Percentiles rank a stretch among this genome's conserved stretches.
Evolutionary conservation across 2,797 vertebrate species (phyloP).

Genomic region (Amblyraja radiata): DNA sequence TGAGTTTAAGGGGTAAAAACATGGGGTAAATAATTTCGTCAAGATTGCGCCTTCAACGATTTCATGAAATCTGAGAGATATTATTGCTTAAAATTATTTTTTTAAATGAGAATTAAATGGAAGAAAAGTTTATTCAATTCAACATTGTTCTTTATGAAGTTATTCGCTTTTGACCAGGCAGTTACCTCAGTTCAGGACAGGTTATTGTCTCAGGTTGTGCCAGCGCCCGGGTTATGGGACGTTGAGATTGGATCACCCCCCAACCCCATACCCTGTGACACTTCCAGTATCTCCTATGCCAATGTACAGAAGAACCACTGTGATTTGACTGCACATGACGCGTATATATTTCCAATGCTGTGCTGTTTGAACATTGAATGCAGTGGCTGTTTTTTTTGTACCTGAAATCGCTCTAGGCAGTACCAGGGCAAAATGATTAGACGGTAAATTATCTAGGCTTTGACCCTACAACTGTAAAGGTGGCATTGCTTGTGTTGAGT

Average conservation of each 20-base stretch:
- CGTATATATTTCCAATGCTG: not conserved
- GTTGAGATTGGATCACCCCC: too few relatives aligned
- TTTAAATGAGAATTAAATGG: too few relatives aligned
- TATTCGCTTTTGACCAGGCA: not conserved
- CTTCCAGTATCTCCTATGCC: not conserved
- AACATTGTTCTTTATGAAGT: not conserved
- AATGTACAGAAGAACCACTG: not conserved
- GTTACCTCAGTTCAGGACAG: not conserved
- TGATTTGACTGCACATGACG: not conserved
- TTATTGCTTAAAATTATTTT: too few relatives aligned
- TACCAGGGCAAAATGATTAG: not conserved
- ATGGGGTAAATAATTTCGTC: not conserved
- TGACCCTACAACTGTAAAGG: not conserved
- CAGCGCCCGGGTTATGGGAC: not conserved
- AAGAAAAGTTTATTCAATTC: too few relatives aligned
- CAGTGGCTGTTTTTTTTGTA: not conserved
- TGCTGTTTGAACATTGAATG: too few relatives aligned
- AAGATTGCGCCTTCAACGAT: not conserved
- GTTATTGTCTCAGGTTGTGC: not conserved
- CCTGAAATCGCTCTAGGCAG: not conserved
- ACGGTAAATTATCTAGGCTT: not conserved
- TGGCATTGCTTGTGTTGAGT: not conserved
- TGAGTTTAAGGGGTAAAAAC: not conserved
- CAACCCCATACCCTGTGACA: too few relatives aligned
- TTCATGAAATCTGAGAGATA: too few relatives aligned